phyloP scores from a whole-genome alignment of 2,113 vertebrate genomes.

The Theristicus caerulescens region DNA sequence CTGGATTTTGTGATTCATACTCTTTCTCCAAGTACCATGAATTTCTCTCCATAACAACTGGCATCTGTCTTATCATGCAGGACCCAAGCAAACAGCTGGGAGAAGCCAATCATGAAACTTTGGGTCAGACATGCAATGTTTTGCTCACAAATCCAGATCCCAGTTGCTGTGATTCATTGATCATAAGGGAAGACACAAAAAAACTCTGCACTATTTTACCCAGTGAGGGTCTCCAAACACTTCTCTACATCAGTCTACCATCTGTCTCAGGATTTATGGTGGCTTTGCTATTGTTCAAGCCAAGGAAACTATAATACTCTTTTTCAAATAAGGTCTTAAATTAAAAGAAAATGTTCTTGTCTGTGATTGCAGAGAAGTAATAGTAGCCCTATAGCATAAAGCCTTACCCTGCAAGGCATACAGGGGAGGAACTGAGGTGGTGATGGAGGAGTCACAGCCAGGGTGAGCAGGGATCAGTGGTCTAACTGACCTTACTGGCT shows the following conservation, averaged over 20 bases:
- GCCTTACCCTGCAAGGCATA: rapidly evolving
- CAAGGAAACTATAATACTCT: not conserved
- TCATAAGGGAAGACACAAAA: not conserved
- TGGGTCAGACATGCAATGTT: not conserved
- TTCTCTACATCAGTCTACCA: not conserved
- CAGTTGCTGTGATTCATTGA: not conserved
- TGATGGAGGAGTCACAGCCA: not conserved
- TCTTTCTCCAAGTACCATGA: not conserved
- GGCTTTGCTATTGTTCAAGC: not conserved
- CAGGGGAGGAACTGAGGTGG: not conserved
- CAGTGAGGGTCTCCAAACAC: not conserved
- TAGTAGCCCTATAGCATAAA: not conserved
- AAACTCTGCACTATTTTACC: not conserved
- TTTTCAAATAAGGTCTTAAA: not conserved
- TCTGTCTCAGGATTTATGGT: not conserved
- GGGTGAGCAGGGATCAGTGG: not conserved
- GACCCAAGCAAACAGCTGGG: not conserved
- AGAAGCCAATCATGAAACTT: not conserved
- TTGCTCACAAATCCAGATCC: not conserved
- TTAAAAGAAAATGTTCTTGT: not conserved
- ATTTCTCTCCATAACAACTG: not conserved
- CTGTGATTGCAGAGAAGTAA: not conserved
- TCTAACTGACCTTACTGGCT: not conserved
- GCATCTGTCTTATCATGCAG: not conserved
- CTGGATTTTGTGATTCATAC: not conserved